Base-by-base conservation (phyloP, 1,140 invertebrate species). In the Euwallacea similis region DNA sequence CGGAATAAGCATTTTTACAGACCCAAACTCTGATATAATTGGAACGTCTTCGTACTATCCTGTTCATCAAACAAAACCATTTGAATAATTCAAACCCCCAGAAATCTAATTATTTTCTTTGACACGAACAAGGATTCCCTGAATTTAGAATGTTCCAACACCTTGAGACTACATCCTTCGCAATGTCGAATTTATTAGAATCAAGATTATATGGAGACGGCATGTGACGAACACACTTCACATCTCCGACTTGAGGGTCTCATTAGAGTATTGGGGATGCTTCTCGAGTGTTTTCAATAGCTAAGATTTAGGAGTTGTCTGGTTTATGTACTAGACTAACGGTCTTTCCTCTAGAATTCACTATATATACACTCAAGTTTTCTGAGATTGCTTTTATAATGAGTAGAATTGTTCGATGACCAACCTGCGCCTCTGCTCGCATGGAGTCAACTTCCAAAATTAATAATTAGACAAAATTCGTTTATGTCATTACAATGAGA, bases 201-300 rank as follows among this genome's bases (percentile, higher is more conserved):
- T 58, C 63, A 71, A 60, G 33, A 66, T 71, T 66, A 66, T 65
- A 70, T 65, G 47, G 69, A 58, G 58, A 70, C 54, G 44, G 50
- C 69, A 70, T 71, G 69, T 71, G 69, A 66, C 69, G 69, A 66
- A 71, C 62, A 71, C 69, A 60, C 69, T 71, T 66, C 55, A 71
- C 69, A 71, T 71, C 56, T 70, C 55, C 54, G 41, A 59, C 54
- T 66, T 71, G 62, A 71, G 69, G 69, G 63, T 71, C 69, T 71
- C 69, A 71, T 71, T 71, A 71, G 69, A 66, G 69, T 71, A 71
- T 71, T 66, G 69, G 58, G 69, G 55, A 54, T 66, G 61, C 66
- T 55, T 63, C 69, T 71, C 21, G 63, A 65, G 69, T 65, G 54
- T 66, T 71, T 65, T 71, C 69, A 66, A 71, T 66, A 71, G 69